Percentiles rank a stretch among this genome's conserved stretches.
Evolutionary conservation across 2,113 vertebrate genomes (phyloP).

Genomic region (Nematolebias whitei): DNA sequence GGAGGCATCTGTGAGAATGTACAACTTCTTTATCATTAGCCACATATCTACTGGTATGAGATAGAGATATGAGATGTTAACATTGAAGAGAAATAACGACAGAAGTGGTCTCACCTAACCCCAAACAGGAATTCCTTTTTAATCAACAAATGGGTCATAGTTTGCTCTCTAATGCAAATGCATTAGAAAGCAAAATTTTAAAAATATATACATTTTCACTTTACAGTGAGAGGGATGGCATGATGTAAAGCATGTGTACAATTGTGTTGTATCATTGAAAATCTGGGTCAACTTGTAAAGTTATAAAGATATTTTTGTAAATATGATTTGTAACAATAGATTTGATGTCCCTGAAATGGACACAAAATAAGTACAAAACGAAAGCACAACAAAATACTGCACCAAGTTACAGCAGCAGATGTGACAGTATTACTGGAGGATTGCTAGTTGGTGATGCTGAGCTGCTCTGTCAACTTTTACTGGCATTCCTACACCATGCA

Average conservation of each 20-base stretch:
- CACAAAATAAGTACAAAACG: not conserved
- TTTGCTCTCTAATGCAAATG: too few relatives aligned
- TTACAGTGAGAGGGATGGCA: too few relatives aligned
- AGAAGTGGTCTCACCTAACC: not conserved
- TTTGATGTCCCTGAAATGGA: conserved; percentile 4
- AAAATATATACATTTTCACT: too few relatives aligned
- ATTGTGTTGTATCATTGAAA: too few relatives aligned
- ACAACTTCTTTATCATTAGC: conserved; percentile 14
- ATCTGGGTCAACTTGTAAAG: not conserved
- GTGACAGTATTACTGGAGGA: conserved; percentile 90
- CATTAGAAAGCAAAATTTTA: too few relatives aligned
- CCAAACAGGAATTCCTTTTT: not conserved
- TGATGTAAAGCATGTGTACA: too few relatives aligned
- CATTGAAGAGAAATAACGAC: not conserved
- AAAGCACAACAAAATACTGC: conserved; percentile 84
- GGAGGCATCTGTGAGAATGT: conserved; percentile 3
- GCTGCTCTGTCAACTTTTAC: conserved; percentile 59
- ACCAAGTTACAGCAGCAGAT: conserved; percentile 89
- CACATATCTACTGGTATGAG: conserved; percentile 5
- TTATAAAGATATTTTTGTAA: conserved; percentile 38
- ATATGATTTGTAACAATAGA: conserved; percentile 2
- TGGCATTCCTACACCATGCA: conserved; percentile 55
- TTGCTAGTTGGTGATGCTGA: conserved; percentile 87
- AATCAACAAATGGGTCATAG: too few relatives aligned
- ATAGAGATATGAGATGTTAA: conserved; percentile 5